These are phyloP conservation scores for Symphodus melops DNA, from an alignment of 2,113 vertebrate species.

Conservation along the genomic window DNA sequence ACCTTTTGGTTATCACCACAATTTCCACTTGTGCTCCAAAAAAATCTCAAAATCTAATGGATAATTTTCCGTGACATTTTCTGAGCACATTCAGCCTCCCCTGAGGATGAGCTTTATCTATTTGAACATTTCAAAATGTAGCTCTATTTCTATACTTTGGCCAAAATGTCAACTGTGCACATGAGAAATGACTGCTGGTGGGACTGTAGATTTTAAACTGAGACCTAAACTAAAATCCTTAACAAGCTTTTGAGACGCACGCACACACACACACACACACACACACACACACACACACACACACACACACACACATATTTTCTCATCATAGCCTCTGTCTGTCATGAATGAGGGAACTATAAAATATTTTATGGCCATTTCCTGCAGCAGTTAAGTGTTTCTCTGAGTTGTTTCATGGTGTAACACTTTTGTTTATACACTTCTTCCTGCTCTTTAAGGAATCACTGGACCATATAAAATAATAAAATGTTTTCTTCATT, in stretches of 20 bases:
- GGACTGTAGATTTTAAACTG: not conserved
- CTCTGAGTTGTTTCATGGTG: not conserved
- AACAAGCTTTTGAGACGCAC: not conserved
- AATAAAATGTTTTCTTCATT: conserved; percentile 13
- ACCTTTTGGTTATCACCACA: conserved; percentile 4
- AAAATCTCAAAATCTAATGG: not conserved
- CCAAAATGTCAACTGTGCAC: not conserved
- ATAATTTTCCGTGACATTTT: not conserved
- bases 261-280: not conserved
- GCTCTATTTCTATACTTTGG: not conserved
- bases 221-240: not conserved
- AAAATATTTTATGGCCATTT: not conserved
- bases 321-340: not conserved
- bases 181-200: not conserved
- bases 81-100: not conserved
- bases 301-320: not conserved
- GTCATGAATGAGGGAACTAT: not conserved
- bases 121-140: not conserved
- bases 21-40: not conserved
- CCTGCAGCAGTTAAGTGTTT: not conserved
- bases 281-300: not conserved
- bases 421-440: not conserved
- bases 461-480: conserved; percentile 4
- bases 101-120: not conserved
- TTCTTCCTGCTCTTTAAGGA: conserved; percentile 3